Conservation (phyloP, 2,113 vertebrate species). For the Chamaetylas fuelleborni region DNA sequence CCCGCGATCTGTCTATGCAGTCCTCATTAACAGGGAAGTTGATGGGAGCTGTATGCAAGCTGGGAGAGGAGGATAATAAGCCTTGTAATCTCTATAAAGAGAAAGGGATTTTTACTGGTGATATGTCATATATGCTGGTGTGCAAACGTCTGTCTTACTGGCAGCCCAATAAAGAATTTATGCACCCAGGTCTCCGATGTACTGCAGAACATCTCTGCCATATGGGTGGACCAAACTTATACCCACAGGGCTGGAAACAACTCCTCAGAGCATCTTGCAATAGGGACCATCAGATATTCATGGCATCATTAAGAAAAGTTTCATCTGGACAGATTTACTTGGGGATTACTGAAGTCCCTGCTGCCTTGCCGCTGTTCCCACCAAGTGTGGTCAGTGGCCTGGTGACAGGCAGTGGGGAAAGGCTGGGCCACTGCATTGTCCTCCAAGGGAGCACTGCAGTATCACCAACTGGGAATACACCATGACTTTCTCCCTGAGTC, state of each 20-base stretch:
- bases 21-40: slow-evolving; percentile 15
- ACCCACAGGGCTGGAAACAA: background rate
- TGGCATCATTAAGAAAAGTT: background rate
- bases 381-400: background rate
- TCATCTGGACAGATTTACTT: background rate
- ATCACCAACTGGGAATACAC: background rate
- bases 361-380: background rate
- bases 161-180: background rate
- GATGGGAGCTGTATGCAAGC: slow-evolving; percentile 18
- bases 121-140: background rate
- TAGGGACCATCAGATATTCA: background rate
- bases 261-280: background rate
- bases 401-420: rapidly evolving
- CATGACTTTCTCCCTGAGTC: background rate
- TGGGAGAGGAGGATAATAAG: slow-evolving; percentile 26
- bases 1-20: background rate
- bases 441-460: background rate
- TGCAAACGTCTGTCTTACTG: background rate
- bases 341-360: background rate
- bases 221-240: background rate
- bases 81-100: slow-evolving; percentile 35
- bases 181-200: background rate
- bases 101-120: slow-evolving; percentile 14
- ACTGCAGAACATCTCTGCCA: background rate
- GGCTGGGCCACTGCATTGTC: background rate